Conservation (phyloP, 92 coral and sea anemone genomes). For the Bergia puertoricense region DNA sequence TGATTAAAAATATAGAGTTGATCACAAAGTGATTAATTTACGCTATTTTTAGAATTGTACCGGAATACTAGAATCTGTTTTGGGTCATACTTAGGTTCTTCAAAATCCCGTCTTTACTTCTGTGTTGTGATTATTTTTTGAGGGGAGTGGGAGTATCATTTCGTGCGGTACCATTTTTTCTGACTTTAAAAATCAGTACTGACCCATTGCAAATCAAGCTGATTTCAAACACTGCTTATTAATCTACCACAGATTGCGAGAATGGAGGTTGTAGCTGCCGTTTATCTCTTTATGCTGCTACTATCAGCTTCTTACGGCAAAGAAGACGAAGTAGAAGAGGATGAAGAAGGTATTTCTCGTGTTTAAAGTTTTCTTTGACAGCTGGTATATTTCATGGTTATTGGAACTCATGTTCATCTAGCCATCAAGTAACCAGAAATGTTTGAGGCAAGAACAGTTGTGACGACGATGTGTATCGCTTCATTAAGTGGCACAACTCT, state of each 20-base stretch:
- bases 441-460: not conserved
- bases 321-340: not conserved
- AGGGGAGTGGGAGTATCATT: not conserved
- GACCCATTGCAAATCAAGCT: not conserved
- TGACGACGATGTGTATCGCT: not conserved
- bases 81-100: not conserved
- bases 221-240: not conserved
- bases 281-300: constrained; percentile 24
- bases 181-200: not conserved
- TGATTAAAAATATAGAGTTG: too few species aligned
- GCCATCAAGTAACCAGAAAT: not conserved
- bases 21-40: too few species aligned
- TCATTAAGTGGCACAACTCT: not conserved
- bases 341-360: constrained; percentile 1
- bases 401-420: not conserved
- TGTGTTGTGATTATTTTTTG: not conserved
- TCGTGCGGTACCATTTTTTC: not conserved
- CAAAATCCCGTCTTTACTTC: not conserved
- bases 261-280: constrained; percentile 14
- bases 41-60: too few species aligned
- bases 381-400: too few species aligned
- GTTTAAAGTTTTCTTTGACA: too few species aligned
- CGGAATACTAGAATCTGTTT: too few species aligned
- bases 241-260: constrained; percentile 1
- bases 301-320: constrained; percentile 15